phyloP scores from a whole-genome alignment of 1,140 invertebrate genomes.

The Gonioctena quinquepunctata region DNA sequence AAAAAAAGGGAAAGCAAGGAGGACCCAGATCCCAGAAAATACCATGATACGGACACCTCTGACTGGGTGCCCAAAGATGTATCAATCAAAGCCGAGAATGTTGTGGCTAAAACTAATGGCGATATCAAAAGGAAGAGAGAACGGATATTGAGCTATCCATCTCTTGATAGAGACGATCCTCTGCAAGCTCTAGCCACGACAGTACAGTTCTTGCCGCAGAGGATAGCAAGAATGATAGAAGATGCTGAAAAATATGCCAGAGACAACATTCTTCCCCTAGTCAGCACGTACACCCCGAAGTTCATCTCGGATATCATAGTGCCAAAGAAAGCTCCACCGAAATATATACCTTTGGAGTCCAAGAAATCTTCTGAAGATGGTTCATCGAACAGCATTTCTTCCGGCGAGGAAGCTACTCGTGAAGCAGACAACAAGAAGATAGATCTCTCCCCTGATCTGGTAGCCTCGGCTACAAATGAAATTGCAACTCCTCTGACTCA shows the following conservation, averaged over 20 bases:
- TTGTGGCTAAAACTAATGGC: no score
- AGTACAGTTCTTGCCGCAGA: slow-evolving; percentile 77
- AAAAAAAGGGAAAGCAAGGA: neutral
- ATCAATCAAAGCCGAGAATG: slow-evolving; percentile 14
- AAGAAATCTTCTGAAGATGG: slow-evolving; percentile 25
- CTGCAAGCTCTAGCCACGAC: slow-evolving; percentile 61
- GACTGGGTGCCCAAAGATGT: slow-evolving; percentile 40
- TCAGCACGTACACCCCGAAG: slow-evolving; percentile 75
- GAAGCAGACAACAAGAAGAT: slow-evolving; percentile 10
- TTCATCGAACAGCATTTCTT: neutral
- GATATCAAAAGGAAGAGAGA: slow-evolving; percentile 47
- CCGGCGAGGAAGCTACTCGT: neutral
- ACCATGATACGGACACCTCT: neutral
- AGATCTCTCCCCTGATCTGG: neutral
- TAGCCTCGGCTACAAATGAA: neutral
- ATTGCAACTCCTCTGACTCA: slow-evolving; percentile 38
- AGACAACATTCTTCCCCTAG: slow-evolving; percentile 72
- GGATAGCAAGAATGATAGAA: slow-evolving; percentile 75
- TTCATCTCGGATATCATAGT: slow-evolving; percentile 56
- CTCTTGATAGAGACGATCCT: slow-evolving; percentile 20
- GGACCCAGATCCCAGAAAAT: neutral
- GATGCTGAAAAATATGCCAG: slow-evolving; percentile 79
- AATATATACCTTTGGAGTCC: slow-evolving; percentile 48
- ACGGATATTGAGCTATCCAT: slow-evolving; percentile 21
- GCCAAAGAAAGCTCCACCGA: slow-evolving; percentile 34